Percentiles rank a stretch among this genome's conserved stretches.
Evolutionary conservation across 2,888 invertebrate genomes (phyloP).

Genomic region (Sipha maydis): DNA sequence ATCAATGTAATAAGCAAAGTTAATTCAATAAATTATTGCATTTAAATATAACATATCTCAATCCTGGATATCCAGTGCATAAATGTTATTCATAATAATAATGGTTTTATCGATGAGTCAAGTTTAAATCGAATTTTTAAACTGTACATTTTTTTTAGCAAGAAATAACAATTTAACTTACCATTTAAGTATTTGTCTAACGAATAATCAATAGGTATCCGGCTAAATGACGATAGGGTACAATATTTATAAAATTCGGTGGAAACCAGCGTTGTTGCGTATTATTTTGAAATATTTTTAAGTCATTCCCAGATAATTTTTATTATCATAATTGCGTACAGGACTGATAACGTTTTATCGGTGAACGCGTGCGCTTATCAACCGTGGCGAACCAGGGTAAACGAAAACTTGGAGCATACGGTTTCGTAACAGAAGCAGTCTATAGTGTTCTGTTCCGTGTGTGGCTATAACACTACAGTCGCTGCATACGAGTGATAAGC

Average conservation of each 20-base stretch:
- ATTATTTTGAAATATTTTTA: not conserved
- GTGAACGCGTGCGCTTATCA: not conserved
- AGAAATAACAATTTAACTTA: not conserved
- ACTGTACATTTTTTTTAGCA: not conserved
- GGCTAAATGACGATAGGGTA: too few species aligned
- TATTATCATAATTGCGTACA: not conserved
- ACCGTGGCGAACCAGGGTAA: slow-evolving; percentile 28
- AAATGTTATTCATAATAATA: too few species aligned
- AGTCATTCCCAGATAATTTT: too few species aligned
- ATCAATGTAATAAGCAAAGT: not conserved
- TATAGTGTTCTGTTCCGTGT: not conserved
- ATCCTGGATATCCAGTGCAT: too few species aligned
- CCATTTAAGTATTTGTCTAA: not conserved
- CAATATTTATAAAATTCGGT: too few species aligned
- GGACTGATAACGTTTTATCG: not conserved
- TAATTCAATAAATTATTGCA: not conserved
- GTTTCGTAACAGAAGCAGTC: not conserved
- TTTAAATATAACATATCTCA: not conserved
- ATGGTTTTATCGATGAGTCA: not conserved
- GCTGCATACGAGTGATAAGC: slow-evolving; percentile 22
- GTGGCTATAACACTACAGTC: too few species aligned
- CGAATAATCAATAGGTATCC: not conserved
- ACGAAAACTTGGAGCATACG: slow-evolving; percentile 49
- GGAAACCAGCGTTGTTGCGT: not conserved
- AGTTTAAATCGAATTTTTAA: not conserved